Evolutionary conservation across 2,797 vertebrate genomes (phyloP).

Genomic region (Decapterus maruadsi): DNA sequence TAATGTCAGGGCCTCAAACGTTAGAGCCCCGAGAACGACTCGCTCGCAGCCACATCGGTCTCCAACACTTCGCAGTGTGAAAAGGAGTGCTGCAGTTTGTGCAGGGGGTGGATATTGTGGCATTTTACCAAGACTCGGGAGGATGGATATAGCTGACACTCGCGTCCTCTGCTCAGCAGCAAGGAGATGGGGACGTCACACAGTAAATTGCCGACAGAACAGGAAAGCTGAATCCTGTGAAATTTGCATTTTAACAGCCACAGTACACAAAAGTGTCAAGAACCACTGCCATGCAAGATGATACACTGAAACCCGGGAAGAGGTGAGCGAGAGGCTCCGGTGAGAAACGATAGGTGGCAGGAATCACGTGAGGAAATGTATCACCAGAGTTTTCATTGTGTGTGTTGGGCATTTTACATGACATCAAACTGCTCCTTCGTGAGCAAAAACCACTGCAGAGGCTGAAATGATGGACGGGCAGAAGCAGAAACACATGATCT

Average conservation of each 20-base stretch:
- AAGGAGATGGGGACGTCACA: conserved; percentile 72
- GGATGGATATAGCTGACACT: conserved; percentile 75
- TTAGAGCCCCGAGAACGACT: conserved; percentile 36
- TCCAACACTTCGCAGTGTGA: conserved; percentile 26
- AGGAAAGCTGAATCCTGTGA: conserved; percentile 76
- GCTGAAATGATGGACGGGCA: neutral
- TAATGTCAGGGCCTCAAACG: conserved; percentile 51
- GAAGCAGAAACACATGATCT: neutral
- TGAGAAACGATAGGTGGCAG: conserved; percentile 30
- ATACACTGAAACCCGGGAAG: conserved; percentile 50
- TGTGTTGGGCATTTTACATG: conserved; percentile 37
- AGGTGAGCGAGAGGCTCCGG: conserved; percentile 40
- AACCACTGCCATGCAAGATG: conserved; percentile 58
- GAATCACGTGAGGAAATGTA: conserved; percentile 49
- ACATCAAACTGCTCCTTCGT: conserved; percentile 3
- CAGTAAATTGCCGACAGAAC: conserved; percentile 75
- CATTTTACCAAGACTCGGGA: conserved; percentile 65
- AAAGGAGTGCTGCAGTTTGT: conserved; percentile 52
- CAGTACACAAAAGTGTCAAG: conserved; percentile 80
- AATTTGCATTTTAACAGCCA: conserved; percentile 83
- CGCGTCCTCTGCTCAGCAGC: conserved; percentile 67
- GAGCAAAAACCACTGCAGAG: neutral
- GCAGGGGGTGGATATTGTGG: conserved; percentile 52
- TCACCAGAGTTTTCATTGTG: conserved; percentile 37
- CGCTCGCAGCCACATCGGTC: conserved; percentile 29